Base-by-base conservation (phyloP, 2,797 vertebrate genomes). In the Danionella dracula region DNA sequence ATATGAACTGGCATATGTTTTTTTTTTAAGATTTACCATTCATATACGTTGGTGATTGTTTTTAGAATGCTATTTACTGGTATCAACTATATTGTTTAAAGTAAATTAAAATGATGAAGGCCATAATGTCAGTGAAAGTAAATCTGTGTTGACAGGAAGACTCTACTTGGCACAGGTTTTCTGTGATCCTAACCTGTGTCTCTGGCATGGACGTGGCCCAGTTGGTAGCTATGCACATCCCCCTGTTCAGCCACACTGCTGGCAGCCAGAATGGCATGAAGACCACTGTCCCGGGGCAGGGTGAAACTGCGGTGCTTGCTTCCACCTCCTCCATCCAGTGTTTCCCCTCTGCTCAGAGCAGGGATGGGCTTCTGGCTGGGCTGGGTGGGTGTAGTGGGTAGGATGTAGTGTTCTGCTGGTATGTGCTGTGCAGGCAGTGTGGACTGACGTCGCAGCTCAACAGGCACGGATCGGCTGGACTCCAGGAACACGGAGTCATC, bases 231-330 rank as follows among this genome's bases (percentile, higher is more conserved):
- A 0, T 78, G 87, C 6, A 89, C 81, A 74, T 96, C 92, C 15
- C 76, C 78, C 59, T 83, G 91, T 67, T 93, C 93, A 0, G 91
- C 72, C 1, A 87, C 78, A 34, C 88, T 86, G 0, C 90, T 85
- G 15, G 94, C 90, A 1, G 91, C 88, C 78, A 95, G 89, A 80
- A 95, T 94, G 68, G 94, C 94, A 60, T 98, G 94, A 5, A 99
- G 96, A 29, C 94, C 95, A 1, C 94, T 94, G 71, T 99, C 96
- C 68, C 95, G 90, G 56, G 96, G 96, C 74, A 99, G 89, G 1
- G 96, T 98, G 79, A 98, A 99, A 81, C 96, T 99, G 66, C 96
- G 93, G 59, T 93, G 96, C 77, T 99, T 99, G 32, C 92, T 92
- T 51, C 87, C 85, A 0, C 41, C 62, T 3, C 20, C 5, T 58